A percentile compares a stretch with the other conserved stretches of the same genome.
phyloP scores from a whole-genome alignment of 2,888 invertebrate species.

The Aspidiotus rigidus region DNA sequence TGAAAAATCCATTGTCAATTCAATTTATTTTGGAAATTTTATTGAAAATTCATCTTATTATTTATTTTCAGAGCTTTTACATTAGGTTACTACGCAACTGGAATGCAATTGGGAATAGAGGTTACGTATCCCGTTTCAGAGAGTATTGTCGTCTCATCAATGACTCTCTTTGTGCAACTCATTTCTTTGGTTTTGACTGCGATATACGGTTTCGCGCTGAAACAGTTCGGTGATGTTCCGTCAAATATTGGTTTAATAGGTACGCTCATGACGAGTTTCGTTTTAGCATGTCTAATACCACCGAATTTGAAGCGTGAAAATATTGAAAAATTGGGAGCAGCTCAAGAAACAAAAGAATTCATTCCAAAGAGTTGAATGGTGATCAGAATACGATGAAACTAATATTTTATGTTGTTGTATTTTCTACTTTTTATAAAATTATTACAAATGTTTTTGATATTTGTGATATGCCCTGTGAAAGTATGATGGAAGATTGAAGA shows the following conservation, averaged over 20 bases:
- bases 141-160: neutral
- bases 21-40: too few relatives aligned
- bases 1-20: too few relatives aligned
- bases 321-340: neutral
- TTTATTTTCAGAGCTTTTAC: neutral
- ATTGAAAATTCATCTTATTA: neutral
- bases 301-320: neutral
- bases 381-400: neutral
- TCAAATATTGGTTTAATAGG: neutral
- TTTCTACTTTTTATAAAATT: too few relatives aligned
- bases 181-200: neutral
- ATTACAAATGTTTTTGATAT: too few relatives aligned
- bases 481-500: too few relatives aligned
- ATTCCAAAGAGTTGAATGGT: neutral
- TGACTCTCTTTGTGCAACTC: neutral
- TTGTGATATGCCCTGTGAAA: too few relatives aligned
- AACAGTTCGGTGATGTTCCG: neutral
- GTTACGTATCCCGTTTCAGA: neutral
- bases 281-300: neutral
- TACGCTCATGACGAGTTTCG: too few relatives aligned
- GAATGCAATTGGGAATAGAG: neutral
- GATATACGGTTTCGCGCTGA: neutral
- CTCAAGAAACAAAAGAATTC: neutral
- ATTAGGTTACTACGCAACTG: neutral
- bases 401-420: too few relatives aligned